Evolutionary conservation across 2,113 vertebrate genomes (phyloP), one percentile per base, ranked within the genome.

Genomic region (Tachuris rubrigastra): DNA sequence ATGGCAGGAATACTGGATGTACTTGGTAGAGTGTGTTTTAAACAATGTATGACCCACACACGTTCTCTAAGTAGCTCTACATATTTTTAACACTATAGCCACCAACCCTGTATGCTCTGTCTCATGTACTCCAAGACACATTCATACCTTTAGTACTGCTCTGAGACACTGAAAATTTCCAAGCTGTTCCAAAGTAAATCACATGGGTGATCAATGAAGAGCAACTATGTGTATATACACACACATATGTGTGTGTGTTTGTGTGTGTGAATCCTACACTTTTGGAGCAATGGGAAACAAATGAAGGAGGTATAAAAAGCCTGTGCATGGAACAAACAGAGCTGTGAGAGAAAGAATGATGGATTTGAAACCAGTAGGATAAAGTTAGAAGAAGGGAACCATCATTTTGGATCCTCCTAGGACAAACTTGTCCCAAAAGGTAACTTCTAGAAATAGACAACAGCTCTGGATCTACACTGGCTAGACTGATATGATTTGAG

Each of bases 1-100:
- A 1, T 2, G 8, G 21, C 15, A 62, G 19, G 28, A 44, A 31
- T n/a, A 22, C 4, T 20, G 17, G 2, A 1, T 42, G 5, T 30
- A 55, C 42, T 68, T 59, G n/a, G 9, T 16, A 79, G 14, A 2
- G 11, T 16, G 10, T 25, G 20, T 39, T 79, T 73, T 73, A 55
- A 59, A 14, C 7, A 42, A 18, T 46, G 11, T n/a, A 3, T 44
- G 68, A 42, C 25, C 58, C 39, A 39, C 8, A 28, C 1, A 31
- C 25, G 18, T n/a, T 59, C 25, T 49, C 49, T 27, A 14, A 17
- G 19, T 41, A 84, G 5, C 8, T 77, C 33, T 59, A 46, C 5
- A n/a, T 2, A 8, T 12, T 28, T 41, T 65, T 55, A 24, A 24
- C 2, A 6, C 9, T 50, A 4, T 3, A 50, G 37, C 12, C 75